phyloP scores from a whole-genome alignment of 2,113 vertebrate species.

The Aptenodytes forsteri region DNA sequence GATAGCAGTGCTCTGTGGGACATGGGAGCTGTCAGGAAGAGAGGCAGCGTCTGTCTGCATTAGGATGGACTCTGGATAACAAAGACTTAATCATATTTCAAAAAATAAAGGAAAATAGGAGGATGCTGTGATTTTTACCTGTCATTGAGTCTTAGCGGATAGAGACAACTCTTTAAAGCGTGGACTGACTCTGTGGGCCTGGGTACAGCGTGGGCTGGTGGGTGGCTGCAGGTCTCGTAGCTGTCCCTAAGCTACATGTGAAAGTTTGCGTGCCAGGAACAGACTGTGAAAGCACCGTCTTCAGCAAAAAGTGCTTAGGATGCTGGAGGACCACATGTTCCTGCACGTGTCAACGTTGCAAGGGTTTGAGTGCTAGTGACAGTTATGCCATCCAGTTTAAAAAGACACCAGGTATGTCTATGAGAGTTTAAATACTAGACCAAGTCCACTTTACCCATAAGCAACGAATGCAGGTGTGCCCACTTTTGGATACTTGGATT shows the following conservation, averaged over 20 bases:
- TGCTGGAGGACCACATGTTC: background rate
- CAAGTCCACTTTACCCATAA: background rate
- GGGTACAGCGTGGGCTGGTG: background rate
- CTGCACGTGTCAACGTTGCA: accelerated
- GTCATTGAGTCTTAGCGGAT: no score
- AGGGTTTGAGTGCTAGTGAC: accelerated
- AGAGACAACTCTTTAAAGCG: background rate
- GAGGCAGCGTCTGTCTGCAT: background rate
- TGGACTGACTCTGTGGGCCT: background rate
- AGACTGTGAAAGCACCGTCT: accelerated
- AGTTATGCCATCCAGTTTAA: accelerated
- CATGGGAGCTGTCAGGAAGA: background rate
- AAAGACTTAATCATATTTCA: background rate
- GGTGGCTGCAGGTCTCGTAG: background rate
- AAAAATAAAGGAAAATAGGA: background rate
- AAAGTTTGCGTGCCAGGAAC: background rate
- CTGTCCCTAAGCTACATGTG: accelerated
- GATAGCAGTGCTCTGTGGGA: background rate
- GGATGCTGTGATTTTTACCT: background rate
- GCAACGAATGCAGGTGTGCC: background rate
- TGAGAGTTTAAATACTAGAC: background rate
- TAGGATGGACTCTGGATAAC: no score
- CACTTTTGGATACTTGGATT: background rate
- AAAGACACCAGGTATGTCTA: background rate
- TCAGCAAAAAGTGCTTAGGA: background rate